These are phyloP conservation scores for Illadopsis cleaveri DNA, from an alignment of 2,113 vertebrate genomes.

Conservation along the genomic window DNA sequence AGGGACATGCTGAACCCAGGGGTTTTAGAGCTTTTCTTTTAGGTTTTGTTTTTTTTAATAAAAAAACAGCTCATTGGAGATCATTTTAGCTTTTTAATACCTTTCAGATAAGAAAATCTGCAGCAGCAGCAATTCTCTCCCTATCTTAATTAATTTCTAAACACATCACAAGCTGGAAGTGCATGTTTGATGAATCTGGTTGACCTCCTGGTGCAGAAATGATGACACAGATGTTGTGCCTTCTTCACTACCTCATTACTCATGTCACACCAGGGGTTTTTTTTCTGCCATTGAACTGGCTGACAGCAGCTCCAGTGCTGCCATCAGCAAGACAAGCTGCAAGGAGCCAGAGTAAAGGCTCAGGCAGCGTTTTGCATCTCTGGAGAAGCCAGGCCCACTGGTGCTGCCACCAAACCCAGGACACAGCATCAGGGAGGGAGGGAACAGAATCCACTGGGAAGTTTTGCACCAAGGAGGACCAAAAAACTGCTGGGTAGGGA, in stretches of 20 bases:
- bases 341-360: not conserved
- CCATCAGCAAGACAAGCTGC: not conserved
- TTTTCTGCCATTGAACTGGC: not conserved
- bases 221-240: constrained; percentile 68
- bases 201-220: constrained; percentile 75
- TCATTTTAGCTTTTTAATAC: constrained; percentile 65
- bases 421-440: accelerated
- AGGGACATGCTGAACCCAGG: not conserved
- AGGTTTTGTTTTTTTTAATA: not conserved
- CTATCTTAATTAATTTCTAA: constrained; percentile 76
- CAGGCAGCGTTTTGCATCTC: not conserved
- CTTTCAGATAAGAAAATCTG: constrained; percentile 67
- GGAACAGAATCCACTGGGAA: not conserved
- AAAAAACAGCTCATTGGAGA: constrained; percentile 49
- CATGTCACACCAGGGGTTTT: not conserved
- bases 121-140: constrained; percentile 62
- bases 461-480: not conserved
- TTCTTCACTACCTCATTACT: constrained; percentile 59
- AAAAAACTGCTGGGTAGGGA: not conserved
- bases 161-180: constrained; percentile 64
- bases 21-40: not conserved
- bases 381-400: not conserved
- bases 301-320: constrained; percentile 10
- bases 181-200: constrained; percentile 59
- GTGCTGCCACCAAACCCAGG: not conserved